Conservation (phyloP, 2,797 vertebrate genomes). For the Pseudomugil gertrudae region DNA sequence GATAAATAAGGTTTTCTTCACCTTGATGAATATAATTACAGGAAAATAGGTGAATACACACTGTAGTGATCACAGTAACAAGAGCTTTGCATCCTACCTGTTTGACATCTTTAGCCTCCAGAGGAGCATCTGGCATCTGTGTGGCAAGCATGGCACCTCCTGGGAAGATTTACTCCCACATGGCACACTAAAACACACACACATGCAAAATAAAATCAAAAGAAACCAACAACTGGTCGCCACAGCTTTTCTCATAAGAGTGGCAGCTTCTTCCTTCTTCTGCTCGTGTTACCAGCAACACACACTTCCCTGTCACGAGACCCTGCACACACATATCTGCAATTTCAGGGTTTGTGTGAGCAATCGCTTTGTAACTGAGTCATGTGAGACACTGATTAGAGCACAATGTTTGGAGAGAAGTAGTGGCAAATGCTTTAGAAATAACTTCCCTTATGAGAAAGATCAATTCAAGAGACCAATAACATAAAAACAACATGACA, state of each 20-base stretch:
- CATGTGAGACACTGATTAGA: constrained; percentile 64
- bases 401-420: constrained; percentile 57
- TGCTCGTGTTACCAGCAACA: background rate
- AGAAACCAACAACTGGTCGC: background rate
- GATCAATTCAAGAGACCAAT: background rate
- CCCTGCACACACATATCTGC: constrained; percentile 31
- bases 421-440: constrained; percentile 11
- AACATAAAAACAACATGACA: background rate
- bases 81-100: constrained; percentile 78
- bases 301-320: constrained; percentile 42
- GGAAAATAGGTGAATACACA: too few species aligned
- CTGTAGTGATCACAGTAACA: too few species aligned
- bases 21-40: too few species aligned
- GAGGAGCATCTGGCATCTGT: constrained; percentile 78
- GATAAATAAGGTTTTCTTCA: background rate
- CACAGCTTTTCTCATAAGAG: background rate
- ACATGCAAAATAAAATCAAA: too few species aligned
- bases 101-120: constrained; percentile 84
- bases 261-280: constrained; percentile 2
- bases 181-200: constrained; percentile 78
- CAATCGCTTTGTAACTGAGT: constrained; percentile 26
- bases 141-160: constrained; percentile 89
- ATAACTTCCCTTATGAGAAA: constrained; percentile 53
- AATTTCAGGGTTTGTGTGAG: constrained; percentile 45
- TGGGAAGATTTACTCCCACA: constrained; percentile 67